phyloP scores from a whole-genome alignment of 2,888 invertebrate species.

The Cheilosia scutellata region DNA sequence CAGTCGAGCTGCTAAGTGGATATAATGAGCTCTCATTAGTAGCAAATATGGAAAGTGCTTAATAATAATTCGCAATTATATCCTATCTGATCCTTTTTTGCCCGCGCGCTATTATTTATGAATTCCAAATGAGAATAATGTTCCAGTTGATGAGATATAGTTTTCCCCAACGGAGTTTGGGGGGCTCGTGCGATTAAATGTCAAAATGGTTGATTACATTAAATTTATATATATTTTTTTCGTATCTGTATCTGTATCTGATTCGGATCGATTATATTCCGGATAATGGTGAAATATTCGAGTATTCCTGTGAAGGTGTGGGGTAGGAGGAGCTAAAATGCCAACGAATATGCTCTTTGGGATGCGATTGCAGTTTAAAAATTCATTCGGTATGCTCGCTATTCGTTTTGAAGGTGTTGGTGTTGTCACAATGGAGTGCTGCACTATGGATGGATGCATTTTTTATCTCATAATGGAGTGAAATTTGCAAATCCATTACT shows the following conservation, averaged over 20 bases:
- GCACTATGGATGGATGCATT: slow-evolving; percentile 64
- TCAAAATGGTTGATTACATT: slow-evolving; percentile 63
- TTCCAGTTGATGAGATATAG: slow-evolving; percentile 73
- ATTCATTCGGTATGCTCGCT: slow-evolving; percentile 47
- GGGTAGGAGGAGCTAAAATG: not conserved
- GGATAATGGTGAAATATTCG: slow-evolving; percentile 45
- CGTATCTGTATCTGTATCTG: slow-evolving; percentile 12
- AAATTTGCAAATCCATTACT: slow-evolving; percentile 71
- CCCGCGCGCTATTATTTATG: slow-evolving; percentile 59
- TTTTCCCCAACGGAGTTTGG: slow-evolving; percentile 42
- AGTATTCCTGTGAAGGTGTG: not conserved
- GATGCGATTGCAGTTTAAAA: slow-evolving; percentile 45
- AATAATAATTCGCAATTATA: slow-evolving; percentile 74
- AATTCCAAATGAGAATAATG: slow-evolving; percentile 72
- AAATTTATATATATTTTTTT: slow-evolving; percentile 9
- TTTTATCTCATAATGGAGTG: slow-evolving; percentile 69
- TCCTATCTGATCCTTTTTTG: slow-evolving; percentile 73
- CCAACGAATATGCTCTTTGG: slow-evolving; percentile 28
- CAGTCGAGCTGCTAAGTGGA: slow-evolving; percentile 76
- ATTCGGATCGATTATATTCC: slow-evolving; percentile 65
- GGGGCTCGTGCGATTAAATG: slow-evolving; percentile 41
- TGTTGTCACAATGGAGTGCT: slow-evolving; percentile 59
- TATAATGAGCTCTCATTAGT: slow-evolving; percentile 75
- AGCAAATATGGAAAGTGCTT: slow-evolving; percentile 75
- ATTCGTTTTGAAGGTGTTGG: slow-evolving; percentile 30